phyloP scores from a whole-genome alignment of 2,888 invertebrate species.

The Rhamnusium bicolor region DNA sequence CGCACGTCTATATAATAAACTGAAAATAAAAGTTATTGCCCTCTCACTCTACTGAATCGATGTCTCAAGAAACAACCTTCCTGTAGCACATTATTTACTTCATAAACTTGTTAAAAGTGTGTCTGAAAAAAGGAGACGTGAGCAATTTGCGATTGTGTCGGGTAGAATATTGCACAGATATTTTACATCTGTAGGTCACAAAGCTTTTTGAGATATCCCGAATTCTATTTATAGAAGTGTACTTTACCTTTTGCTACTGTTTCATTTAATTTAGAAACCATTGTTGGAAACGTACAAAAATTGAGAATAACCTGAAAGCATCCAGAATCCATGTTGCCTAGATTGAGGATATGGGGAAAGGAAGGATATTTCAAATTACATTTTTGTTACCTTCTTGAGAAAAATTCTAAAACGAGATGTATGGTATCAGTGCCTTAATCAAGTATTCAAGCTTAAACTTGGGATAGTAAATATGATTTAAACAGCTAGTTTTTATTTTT shows the following conservation, averaged over 20 bases:
- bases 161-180: conserved; percentile 23
- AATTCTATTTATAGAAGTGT: conserved; percentile 32
- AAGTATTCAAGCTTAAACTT: too few species aligned
- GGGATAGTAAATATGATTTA: too few species aligned
- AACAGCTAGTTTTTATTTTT: too few species aligned
- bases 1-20: too few species aligned
- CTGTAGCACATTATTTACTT: too few species aligned
- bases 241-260: conserved; percentile 1
- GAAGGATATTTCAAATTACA: not conserved
- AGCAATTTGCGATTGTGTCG: conserved; percentile 20
- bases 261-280: conserved; percentile 16
- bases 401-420: not conserved
- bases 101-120: not conserved
- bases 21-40: too few species aligned
- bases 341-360: not conserved
- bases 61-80: not conserved
- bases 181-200: conserved; percentile 27
- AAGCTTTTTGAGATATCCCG: conserved; percentile 22
- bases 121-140: not conserved
- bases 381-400: not conserved
- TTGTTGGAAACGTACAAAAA: conserved; percentile 4
- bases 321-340: not conserved
- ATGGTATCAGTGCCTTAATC: too few species aligned
- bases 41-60: too few species aligned
- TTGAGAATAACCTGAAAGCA: not conserved